These are phyloP conservation scores for Adelosebastes latens DNA, from an alignment of 2,797 vertebrate species.

Conservation along the genomic window DNA sequence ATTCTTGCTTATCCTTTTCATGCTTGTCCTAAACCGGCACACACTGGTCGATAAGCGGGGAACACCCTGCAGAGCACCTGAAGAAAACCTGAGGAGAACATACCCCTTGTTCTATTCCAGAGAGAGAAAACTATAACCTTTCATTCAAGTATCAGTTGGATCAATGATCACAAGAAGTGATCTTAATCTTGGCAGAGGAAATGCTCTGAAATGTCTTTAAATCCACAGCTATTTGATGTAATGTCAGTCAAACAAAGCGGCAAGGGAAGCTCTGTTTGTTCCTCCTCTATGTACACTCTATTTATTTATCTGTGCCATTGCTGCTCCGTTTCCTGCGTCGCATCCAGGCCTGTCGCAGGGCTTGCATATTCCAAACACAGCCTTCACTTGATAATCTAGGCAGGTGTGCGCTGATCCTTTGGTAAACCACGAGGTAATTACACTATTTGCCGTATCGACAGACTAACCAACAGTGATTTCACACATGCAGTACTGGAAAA, in stretches of 20 bases:
- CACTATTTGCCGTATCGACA: constrained; percentile 69
- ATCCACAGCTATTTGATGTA: neutral
- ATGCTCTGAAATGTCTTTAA: constrained; percentile 7
- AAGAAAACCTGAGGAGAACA: neutral
- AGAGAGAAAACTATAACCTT: constrained; percentile 2
- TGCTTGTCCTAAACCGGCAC: constrained; percentile 12
- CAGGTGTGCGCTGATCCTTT: constrained; percentile 70
- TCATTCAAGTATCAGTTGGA: neutral
- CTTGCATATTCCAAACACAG: constrained; percentile 39
- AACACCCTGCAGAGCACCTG: constrained; percentile 31
- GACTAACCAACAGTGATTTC: constrained; percentile 46
- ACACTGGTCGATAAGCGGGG: constrained; percentile 11
- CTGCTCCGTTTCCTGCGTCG: constrained; percentile 37
- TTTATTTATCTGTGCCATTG: constrained; percentile 37
- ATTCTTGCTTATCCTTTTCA: constrained; percentile 29
- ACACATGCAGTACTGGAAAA: constrained; percentile 17
- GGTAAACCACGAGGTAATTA: constrained; percentile 72
- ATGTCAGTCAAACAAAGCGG: constrained; percentile 4
- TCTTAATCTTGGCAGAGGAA: constrained; percentile 11
- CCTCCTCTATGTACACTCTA: constrained; percentile 26
- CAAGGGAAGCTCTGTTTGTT: constrained; percentile 16
- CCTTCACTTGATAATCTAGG: constrained; percentile 49
- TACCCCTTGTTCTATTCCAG: neutral
- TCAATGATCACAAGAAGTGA: constrained; percentile 5
- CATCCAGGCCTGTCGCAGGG: constrained; percentile 9